Evolutionary conservation across 2,113 vertebrate species (phyloP), one percentile per base, ranked within the genome.

Genomic region (Hypomesus transpacificus): DNA sequence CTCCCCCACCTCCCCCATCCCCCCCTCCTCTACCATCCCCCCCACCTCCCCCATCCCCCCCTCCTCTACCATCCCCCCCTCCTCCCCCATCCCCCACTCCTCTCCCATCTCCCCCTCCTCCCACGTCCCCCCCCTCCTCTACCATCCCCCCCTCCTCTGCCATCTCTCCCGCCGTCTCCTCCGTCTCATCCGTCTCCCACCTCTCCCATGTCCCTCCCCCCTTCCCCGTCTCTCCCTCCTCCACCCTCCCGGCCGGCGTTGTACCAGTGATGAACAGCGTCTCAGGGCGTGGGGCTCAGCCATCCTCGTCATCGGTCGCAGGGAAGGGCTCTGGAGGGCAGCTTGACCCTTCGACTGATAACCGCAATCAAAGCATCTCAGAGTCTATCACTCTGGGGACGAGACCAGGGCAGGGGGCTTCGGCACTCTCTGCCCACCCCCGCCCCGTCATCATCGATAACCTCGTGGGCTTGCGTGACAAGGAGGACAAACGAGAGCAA

Each of bases 361-460:
- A 78, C 68, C 67, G 57, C 31, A 84, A 80, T 83, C 81, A 75
- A 64, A 81, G 70, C 72, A 69, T 79, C 66, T 76, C 59, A 14
- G 79, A 80, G 62, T 84, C 79, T 72, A 74, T 86, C 80, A 68
- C 58, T 79, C 56, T 52, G 75, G 75, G 78, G 67, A 73, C 79
- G 75, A 81, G 84, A 54, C 34, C 1, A 60, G 77, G 66, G 20
- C 68, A n/a, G 24, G 63, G 59, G 65, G 63, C 64, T 82, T 69
- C 75, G 22, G 46, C 63, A 56, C 75, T 80, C 79, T 85, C 84
- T 79, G 74, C 77, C 80, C 75, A 75, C 82, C 82, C 83, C 74
- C 68, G 31, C 82, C 70, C 73, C 71, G 56, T 0, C 74, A 71
- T 78, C 81, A 85, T 76, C 80, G 84, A 87, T 86, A 76, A 85